Base-by-base conservation (phyloP, 1,140 invertebrate genomes). In the Drosophila pseudoobscura region DNA sequence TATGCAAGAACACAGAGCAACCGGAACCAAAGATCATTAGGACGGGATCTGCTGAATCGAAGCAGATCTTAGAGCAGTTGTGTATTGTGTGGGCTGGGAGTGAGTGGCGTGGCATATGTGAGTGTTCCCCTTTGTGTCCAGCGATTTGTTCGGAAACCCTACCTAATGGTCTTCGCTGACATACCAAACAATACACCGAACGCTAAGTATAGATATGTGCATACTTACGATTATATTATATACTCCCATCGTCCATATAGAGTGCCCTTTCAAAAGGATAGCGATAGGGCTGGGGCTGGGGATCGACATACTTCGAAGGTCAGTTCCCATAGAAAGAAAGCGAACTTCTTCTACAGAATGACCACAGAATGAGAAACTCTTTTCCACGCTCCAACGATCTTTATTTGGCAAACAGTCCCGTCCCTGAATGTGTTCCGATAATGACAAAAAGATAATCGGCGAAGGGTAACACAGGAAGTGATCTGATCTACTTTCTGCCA, bases 1-100 rank as follows among this genome's bases (percentile, higher is more conserved):
- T 66, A 55, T 58, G 57, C 52, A 63, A 47, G 39, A 31, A 6
- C 29, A 31, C 29, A 31, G 7, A 2, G 29, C 11, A 15, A 75
- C 80, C 80, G 80, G 80, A 84, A 85, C 80, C 73, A 72, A 77
- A 52, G 82, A 87, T 78, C 83, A 87, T 87, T 87, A 31, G 31
- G 31, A 31, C 3, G 3, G 8, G 29, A 31, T 31, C 31, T 31
- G 31, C 31, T 31, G 31, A 8, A 31, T 31, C 31, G 3, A 3
- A 31, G 31, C 31, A 31, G 31, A 31, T 31, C 31, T 31, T 31
- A 7, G 29, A 3, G 24, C 4, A 26, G 7, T 9, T 31, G 8
- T 9, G 8, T 31, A 8, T 31, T 9, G 31, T 31, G 31, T n/a
- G 11, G 49, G 20, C 6, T 8, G 6, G 39, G 31, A 31, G 31